Conservation (phyloP, 2,113 vertebrate genomes). For the Rhabdornis inornatus region DNA sequence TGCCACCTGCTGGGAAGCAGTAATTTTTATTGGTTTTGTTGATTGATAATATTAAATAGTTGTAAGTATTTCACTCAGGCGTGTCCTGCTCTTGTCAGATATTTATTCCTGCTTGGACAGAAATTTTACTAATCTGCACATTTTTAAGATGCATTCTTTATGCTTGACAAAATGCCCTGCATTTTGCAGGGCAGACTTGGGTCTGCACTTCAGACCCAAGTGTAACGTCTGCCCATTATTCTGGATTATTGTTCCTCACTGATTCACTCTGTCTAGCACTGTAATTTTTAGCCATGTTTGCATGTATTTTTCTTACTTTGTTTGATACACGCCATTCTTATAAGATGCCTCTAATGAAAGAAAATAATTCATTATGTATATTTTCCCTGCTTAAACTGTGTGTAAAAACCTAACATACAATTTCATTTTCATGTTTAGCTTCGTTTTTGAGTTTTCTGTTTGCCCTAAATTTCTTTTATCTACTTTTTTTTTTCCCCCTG, state of each 20-base stretch:
- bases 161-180: neutral
- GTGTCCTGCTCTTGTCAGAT: neutral
- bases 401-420: neutral
- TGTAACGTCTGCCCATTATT: neutral
- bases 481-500: accelerated
- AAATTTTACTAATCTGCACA: neutral
- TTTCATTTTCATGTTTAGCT: neutral
- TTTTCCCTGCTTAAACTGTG: neutral
- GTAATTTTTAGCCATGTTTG: neutral
- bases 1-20: conserved; percentile 38
- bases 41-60: neutral
- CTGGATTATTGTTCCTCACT: neutral
- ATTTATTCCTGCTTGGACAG: neutral
- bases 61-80: neutral
- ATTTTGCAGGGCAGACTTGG: neutral
- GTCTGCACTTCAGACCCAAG: neutral
- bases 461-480: neutral
- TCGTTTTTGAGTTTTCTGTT: neutral
- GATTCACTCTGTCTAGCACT: neutral
- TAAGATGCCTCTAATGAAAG: neutral
- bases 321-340: neutral
- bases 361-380: neutral
- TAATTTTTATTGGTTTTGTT: neutral
- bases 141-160: neutral
- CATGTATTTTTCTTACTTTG: neutral